Base-by-base conservation (phyloP, 2,797 vertebrate genomes). In the Neosilurus mollespiculum region DNA sequence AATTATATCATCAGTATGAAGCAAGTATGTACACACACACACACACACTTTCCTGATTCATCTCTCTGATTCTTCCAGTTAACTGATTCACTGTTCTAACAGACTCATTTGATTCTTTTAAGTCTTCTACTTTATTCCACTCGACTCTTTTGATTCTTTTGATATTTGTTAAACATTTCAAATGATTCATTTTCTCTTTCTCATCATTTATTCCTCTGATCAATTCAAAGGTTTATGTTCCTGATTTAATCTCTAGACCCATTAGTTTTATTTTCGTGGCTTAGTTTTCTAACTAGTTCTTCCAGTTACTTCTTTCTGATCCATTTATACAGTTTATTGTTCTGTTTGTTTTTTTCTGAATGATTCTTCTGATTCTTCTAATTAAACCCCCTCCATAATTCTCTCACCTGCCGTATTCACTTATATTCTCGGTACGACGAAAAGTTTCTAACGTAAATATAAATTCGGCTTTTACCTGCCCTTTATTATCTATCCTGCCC, bases 401-500 rank as follows among this genome's bases (percentile, higher is more conserved):
- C 15, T 67, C 6, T 58, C 16, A 30, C 26, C 54, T 22, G 16
- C 26, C 37, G 18, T 56, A 30, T 54, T n/a, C 18, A 51, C 49
- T 72, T 73, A 61, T 20, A 24, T 24, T 64, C 59, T 51, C 59
- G 20, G 18, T 77, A 8, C 66, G 11, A 8, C 22, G 16, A 24
- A n/a, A 22, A 10, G 11, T 14, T 70, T 49, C 2, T 69, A 73
- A 18, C 14, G 73, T 54, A 34, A 72, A n/a, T 24, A 49, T 69
- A 49, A 49, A n/a, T 8, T 66, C 70, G 16, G 20, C 20, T 61
- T 22, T 11, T 72, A 34, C 79, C 61, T 83, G 53, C 79, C 64
- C 26, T 49, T 8, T 82, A 34, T 86, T 81, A 70, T 84, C 75
- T 71, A 62, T 22, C 24, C 61, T 53, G 18, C 69, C 59, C 49